phyloP scores from a whole-genome alignment of 2,888 invertebrate species.

The Luperina testacea region DNA sequence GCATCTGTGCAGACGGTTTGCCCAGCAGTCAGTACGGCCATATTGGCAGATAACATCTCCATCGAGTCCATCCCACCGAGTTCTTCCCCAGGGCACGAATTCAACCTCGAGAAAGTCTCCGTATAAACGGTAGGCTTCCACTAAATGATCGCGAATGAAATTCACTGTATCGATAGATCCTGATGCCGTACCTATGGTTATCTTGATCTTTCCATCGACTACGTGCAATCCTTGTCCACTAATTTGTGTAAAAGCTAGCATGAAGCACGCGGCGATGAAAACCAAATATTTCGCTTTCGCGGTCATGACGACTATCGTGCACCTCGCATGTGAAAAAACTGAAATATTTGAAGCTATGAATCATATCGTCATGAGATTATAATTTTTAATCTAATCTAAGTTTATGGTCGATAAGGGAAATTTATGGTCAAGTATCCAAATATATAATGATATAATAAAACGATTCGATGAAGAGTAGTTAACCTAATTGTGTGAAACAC shows the following conservation, averaged over 20 bases:
- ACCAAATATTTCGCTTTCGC: constrained; percentile 55
- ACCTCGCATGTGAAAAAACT: constrained; percentile 54
- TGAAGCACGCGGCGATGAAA: constrained; percentile 49
- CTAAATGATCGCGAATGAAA: constrained; percentile 76
- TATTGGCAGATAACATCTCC: constrained; percentile 78
- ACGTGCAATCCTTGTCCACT: constrained; percentile 65
- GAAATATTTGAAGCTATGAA: constrained; percentile 30
- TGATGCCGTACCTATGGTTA: constrained; percentile 79
- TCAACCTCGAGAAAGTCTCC: constrained; percentile 80
- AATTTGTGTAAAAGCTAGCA: constrained; percentile 52
- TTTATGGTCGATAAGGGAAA: constrained; percentile 42
- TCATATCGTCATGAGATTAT: constrained; percentile 48
- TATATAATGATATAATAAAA: constrained; percentile 4
- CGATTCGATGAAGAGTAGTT: constrained; percentile 3
- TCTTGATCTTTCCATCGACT: constrained; percentile 79
- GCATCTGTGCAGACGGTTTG: constrained; percentile 84
- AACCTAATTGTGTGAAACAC: constrained; percentile 18
- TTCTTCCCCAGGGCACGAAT: constrained; percentile 86
- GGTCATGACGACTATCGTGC: constrained; percentile 66
- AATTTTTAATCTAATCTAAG: constrained; percentile 16
- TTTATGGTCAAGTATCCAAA: constrained; percentile 16
- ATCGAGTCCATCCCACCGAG: constrained; percentile 57
- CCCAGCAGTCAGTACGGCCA: constrained; percentile 80
- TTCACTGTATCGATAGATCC: constrained; percentile 78
- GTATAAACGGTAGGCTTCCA: constrained; percentile 75